Percentiles rank a stretch among this genome's conserved stretches.
These are phyloP conservation scores for Helicoverpa armigera DNA, from an alignment of 1,140 invertebrate species.

Conservation along the genomic window DNA sequence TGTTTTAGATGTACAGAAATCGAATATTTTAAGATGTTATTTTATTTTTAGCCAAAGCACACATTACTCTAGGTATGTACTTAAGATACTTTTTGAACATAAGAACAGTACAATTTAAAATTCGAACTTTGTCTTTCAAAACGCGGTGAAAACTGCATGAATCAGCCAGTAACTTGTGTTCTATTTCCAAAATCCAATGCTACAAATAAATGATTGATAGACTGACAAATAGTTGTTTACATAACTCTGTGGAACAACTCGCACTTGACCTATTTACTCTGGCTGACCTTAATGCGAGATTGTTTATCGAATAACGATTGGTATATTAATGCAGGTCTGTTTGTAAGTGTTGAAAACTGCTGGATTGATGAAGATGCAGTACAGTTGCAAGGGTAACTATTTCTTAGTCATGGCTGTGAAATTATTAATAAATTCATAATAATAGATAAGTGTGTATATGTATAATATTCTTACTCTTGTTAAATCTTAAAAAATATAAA, in stretches of 20 bases:
- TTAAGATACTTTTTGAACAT: not conserved
- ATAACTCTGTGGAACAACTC: conserved; percentile 28
- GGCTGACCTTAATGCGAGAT: conserved; percentile 32
- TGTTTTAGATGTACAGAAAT: conserved; percentile 35
- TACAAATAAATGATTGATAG: not conserved
- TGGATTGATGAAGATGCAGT: not conserved
- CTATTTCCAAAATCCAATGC: not conserved
- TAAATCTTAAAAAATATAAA: too few species aligned
- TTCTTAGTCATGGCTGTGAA: not conserved
- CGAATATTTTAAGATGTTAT: conserved; percentile 24
- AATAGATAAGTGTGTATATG: too few species aligned
- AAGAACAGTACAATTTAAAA: too few species aligned
- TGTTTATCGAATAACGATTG: conserved; percentile 9
- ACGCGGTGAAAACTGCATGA: too few species aligned
- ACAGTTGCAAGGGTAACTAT: not conserved
- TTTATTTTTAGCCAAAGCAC: not conserved
- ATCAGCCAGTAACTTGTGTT: not conserved
- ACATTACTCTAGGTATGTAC: not conserved
- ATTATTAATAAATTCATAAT: not conserved
- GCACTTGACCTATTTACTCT: conserved; percentile 25
- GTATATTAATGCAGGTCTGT: conserved; percentile 17
- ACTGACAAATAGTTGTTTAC: conserved; percentile 26
- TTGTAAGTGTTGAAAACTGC: conserved; percentile 2
- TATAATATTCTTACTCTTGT: too few species aligned
- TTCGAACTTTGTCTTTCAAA: too few species aligned